Evolutionary conservation across 2,888 invertebrate species (phyloP).

Genomic region (Ornithoptera priamus): DNA sequence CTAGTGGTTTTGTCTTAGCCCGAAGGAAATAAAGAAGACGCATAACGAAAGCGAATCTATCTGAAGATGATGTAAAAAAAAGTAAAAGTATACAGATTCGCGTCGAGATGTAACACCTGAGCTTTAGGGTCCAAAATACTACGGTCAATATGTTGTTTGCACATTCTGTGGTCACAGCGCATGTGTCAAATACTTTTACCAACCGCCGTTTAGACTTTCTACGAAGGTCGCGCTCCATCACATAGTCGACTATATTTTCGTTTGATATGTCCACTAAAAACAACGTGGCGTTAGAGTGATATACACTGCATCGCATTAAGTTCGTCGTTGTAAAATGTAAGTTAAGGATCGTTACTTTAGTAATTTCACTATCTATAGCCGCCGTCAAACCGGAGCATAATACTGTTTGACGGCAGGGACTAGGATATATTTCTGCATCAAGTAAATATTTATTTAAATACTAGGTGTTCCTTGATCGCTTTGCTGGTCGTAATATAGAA

Average conservation of each 20-base stretch:
- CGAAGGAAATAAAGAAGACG: constrained; percentile 27
- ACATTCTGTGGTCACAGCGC: constrained; percentile 35
- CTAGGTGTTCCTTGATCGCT: no score
- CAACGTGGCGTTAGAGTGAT: no score
- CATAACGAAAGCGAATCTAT: constrained; percentile 57
- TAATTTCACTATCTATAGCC: no score
- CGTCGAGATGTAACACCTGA: constrained; percentile 37
- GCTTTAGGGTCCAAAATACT: constrained; percentile 44
- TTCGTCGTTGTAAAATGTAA: no score
- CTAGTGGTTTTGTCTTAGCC: neutral
- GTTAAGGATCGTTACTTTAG: no score
- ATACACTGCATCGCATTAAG: no score
- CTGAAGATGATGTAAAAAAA: constrained; percentile 40
- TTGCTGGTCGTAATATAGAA: no score
- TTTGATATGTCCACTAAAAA: no score
- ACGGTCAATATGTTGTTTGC: constrained; percentile 35
- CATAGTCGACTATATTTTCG: constrained; percentile 33
- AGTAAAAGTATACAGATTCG: constrained; percentile 59
- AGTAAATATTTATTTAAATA: no score
- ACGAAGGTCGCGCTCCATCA: constrained; percentile 59
- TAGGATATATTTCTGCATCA: no score
- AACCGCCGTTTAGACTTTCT: constrained; percentile 53
- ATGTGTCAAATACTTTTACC: constrained; percentile 39
- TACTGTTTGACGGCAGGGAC: no score
- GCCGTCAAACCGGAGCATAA: no score